These are phyloP conservation scores for Aporophyla lueneburgensis DNA, from an alignment of 2,888 invertebrate genomes.

Conservation along the genomic window DNA sequence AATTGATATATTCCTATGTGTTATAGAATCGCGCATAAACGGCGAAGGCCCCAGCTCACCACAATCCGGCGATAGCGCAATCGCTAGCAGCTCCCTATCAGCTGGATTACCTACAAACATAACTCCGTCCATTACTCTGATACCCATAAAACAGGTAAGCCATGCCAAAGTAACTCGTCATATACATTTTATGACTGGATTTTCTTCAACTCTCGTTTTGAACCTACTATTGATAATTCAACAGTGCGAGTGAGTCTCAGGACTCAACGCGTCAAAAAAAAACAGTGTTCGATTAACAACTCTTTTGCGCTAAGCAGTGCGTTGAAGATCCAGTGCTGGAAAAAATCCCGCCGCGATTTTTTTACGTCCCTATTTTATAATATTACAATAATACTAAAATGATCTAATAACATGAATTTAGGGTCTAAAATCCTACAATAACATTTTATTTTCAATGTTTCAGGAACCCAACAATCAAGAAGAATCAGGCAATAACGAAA, in stretches of 20 bases:
- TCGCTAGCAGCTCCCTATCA: constrained; percentile 93
- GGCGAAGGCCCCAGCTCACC: constrained; percentile 94
- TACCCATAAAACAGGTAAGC: constrained; percentile 95
- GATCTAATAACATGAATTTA: background rate
- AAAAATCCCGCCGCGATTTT: no score
- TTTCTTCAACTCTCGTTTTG: no score
- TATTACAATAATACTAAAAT: background rate
- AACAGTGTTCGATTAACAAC: no score
- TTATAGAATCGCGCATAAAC: constrained; percentile 90
- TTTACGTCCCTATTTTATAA: background rate
- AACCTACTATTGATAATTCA: no score
- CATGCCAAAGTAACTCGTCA: background rate
- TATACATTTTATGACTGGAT: no score
- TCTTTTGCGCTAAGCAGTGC: no score
- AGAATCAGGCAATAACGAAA: constrained; percentile 77
- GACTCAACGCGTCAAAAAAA: no score
- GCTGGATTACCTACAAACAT: constrained; percentile 91
- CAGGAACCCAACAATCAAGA: constrained; percentile 84
- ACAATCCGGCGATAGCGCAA: constrained; percentile 95
- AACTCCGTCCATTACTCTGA: constrained; percentile 96
- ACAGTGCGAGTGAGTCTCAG: no score
- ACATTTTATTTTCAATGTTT: constrained; percentile 27
- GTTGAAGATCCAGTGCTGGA: no score
- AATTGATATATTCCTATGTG: constrained; percentile 20
- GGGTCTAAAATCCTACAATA: background rate